A percentile compares a stretch with the other conserved stretches of the same genome.
These are phyloP conservation scores for Apoda limacodes DNA, from an alignment of 2,888 invertebrate species.

Conservation along the genomic window DNA sequence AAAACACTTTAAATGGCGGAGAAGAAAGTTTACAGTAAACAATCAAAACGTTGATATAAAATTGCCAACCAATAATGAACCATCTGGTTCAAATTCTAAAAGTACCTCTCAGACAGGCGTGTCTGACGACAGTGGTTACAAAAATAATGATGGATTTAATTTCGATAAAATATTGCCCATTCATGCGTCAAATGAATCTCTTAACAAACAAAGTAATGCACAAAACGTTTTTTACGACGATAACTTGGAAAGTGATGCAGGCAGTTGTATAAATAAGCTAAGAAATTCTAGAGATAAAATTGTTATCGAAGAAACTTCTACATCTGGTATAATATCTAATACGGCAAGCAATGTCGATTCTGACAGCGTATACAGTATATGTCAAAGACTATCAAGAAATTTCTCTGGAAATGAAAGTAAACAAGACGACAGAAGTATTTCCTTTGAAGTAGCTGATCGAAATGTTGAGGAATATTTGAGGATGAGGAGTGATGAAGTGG, in stretches of 20 bases:
- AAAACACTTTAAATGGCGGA: conserved; percentile 33
- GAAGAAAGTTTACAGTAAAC: conserved; percentile 19
- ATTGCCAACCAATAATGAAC: no score
- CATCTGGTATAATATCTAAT: conserved; percentile 32
- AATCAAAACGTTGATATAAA: no score
- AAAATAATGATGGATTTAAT: no score
- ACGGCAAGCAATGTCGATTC: conserved; percentile 25
- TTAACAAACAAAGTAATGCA: no score
- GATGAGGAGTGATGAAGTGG: conserved; percentile 44
- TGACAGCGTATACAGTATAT: conserved; percentile 15
- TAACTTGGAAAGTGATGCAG: conserved; percentile 18
- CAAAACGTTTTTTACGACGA: no score
- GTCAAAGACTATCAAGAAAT: not conserved
- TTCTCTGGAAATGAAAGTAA: conserved; percentile 7
- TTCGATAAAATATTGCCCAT: no score
- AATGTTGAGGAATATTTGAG: conserved; percentile 37
- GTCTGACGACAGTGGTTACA: no score
- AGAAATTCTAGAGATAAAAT: conserved; percentile 17
- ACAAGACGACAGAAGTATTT: conserved; percentile 21
- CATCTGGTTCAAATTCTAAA: no score
- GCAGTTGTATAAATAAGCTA: conserved; percentile 8
- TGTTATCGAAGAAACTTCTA: conserved; percentile 28
- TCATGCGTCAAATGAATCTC: no score
- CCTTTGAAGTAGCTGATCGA: conserved; percentile 35
- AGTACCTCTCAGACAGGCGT: no score